phyloP scores from a whole-genome alignment of 2,113 vertebrate genomes.

The Cryptomyrus ogoouensis region DNA sequence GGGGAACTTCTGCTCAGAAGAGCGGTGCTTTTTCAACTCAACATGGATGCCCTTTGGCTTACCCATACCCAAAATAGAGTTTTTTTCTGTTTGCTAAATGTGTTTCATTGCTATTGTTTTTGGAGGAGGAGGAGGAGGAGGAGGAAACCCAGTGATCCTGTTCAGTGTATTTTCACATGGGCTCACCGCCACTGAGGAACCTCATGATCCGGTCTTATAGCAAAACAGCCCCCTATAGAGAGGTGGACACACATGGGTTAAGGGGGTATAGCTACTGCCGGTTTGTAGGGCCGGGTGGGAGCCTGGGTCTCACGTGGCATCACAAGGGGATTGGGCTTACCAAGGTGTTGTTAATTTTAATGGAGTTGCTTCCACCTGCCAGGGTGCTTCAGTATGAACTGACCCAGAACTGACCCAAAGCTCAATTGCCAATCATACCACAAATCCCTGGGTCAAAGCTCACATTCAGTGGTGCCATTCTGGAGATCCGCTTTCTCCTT shows the following conservation, averaged over 20 bases:
- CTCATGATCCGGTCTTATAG: neutral
- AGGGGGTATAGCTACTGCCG: neutral
- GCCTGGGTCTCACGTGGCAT: neutral
- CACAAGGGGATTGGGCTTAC: neutral
- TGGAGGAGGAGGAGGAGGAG: conserved; percentile 18
- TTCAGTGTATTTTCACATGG: conserved; percentile 35
- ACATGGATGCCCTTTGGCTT: conserved; percentile 25
- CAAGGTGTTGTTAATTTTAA: neutral
- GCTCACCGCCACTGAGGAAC: conserved; percentile 35
- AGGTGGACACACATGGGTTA: neutral
- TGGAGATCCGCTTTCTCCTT: neutral
- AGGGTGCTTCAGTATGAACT: neutral
- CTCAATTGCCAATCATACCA: neutral
- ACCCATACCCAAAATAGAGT: conserved; percentile 21
- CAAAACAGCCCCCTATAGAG: neutral
- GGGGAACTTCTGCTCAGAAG: neutral
- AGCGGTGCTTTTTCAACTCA: neutral
- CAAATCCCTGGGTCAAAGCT: neutral
- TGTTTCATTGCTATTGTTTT: conserved; percentile 39
- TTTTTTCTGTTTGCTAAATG: conserved; percentile 13
- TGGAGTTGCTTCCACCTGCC: neutral
- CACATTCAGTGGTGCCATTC: neutral
- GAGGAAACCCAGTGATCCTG: conserved; percentile 31
- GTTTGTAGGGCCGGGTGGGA: neutral
- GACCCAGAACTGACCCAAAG: neutral